Conservation (phyloP, 2,888 invertebrate species). For the Frankliniella fusca region DNA sequence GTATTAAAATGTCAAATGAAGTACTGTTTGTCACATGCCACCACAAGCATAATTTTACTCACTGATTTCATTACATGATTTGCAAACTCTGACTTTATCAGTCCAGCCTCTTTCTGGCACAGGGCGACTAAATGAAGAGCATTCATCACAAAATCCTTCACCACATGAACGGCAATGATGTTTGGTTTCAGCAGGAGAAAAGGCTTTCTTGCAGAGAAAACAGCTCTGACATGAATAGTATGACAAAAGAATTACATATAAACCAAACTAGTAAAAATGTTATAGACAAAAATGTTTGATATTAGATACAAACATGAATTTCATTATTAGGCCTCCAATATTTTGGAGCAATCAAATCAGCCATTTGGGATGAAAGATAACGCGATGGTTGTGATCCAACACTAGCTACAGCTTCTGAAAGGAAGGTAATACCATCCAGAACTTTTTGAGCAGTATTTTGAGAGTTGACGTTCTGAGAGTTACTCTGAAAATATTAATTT, state of each 20-base stretch:
- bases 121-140: conserved; percentile 61
- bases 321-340: conserved; percentile 77
- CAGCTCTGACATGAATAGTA: conserved; percentile 54
- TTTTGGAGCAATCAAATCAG: conserved; percentile 70
- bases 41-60: neutral
- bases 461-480: conserved; percentile 45
- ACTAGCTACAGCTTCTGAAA: conserved; percentile 60
- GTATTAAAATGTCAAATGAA: too few species aligned
- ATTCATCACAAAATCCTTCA: conserved; percentile 70
- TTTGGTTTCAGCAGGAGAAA: conserved; percentile 56
- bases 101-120: conserved; percentile 71
- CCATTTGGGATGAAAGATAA: conserved; percentile 65
- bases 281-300: neutral
- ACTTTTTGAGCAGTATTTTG: conserved; percentile 62
- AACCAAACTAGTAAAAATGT: neutral
- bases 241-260: conserved; percentile 31
- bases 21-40: neutral
- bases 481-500: conserved; percentile 38
- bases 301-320: conserved; percentile 56
- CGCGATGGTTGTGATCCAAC: conserved; percentile 69
- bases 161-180: conserved; percentile 77
- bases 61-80: conserved; percentile 53
- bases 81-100: conserved; percentile 68
- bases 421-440: conserved; percentile 59
- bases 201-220: conserved; percentile 58